These are phyloP conservation scores for Ethmia dodecea DNA, from an alignment of 2,888 invertebrate species.

Conservation along the genomic window DNA sequence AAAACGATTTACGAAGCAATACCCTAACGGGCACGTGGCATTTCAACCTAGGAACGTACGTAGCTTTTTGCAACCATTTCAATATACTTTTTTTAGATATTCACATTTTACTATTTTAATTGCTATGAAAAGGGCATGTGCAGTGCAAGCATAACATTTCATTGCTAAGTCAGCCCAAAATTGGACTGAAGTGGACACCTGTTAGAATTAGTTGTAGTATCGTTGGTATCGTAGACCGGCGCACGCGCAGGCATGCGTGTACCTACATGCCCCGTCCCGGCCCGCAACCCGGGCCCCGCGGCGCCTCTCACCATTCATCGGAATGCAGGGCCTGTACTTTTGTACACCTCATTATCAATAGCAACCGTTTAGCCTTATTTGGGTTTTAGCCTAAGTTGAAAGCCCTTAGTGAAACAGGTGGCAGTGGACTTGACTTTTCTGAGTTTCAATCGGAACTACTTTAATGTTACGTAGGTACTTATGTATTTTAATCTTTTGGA, in stretches of 20 bases:
- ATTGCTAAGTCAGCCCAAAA: slow-evolving; percentile 37
- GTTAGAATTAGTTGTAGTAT: slow-evolving; percentile 56
- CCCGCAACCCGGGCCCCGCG: slow-evolving; percentile 19
- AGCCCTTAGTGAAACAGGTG: slow-evolving; percentile 3
- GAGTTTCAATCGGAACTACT: too few species aligned
- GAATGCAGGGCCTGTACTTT: slow-evolving; percentile 61
- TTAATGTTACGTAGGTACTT: too few species aligned
- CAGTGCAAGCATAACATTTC: slow-evolving; percentile 19
- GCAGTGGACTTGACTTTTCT: not conserved
- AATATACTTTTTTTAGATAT: slow-evolving; percentile 1
- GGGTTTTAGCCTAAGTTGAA: slow-evolving; percentile 18
- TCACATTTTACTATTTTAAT: slow-evolving; percentile 1
- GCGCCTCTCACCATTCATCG: slow-evolving; percentile 53
- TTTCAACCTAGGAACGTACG: too few species aligned
- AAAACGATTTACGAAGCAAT: too few species aligned
- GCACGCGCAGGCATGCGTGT: slow-evolving; percentile 67
- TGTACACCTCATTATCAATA: slow-evolving; percentile 56
- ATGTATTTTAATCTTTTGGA: too few species aligned
- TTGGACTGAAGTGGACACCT: slow-evolving; percentile 52
- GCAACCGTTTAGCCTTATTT: slow-evolving; percentile 46
- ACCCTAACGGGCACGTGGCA: slow-evolving; percentile 8
- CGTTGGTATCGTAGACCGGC: slow-evolving; percentile 41
- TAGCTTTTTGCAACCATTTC: slow-evolving; percentile 4
- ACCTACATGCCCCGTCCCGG: slow-evolving; percentile 25
- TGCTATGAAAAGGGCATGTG: slow-evolving; percentile 3